Percentiles rank a stretch among this genome's conserved stretches.
phyloP scores from a whole-genome alignment of 2,888 invertebrate species.

The Drosophila birchii region DNA sequence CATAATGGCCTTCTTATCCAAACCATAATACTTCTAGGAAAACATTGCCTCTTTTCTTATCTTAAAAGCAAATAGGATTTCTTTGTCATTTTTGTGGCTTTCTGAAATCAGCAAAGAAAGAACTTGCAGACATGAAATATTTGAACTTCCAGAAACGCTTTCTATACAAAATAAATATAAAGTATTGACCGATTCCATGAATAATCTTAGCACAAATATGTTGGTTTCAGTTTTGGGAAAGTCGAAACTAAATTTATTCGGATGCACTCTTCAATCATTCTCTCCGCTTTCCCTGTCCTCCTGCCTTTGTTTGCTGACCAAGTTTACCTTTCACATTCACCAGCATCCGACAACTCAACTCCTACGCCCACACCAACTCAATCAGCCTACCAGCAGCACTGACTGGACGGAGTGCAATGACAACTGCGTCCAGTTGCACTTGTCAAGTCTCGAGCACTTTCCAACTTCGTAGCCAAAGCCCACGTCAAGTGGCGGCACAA shows the following conservation, averaged over 20 bases:
- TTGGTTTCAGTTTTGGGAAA: conserved; percentile 10
- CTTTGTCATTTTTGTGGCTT: neutral
- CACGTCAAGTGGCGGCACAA: conserved; percentile 49
- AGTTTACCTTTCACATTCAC: conserved; percentile 61
- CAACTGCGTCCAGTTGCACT: conserved; percentile 65
- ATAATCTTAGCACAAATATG: neutral
- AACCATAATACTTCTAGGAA: too few species aligned
- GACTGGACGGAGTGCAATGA: conserved; percentile 24
- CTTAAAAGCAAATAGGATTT: neutral
- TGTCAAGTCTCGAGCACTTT: conserved; percentile 63
- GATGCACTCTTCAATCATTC: conserved; percentile 10
- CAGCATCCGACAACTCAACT: conserved; percentile 23
- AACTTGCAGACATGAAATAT: neutral
- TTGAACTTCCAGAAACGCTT: neutral
- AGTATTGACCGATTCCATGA: neutral
- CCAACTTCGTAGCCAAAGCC: conserved; percentile 43
- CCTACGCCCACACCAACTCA: conserved; percentile 27
- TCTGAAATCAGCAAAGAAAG: neutral
- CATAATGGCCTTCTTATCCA: neutral
- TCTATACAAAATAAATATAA: neutral
- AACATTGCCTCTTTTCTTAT: neutral
- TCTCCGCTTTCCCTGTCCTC: conserved; percentile 14
- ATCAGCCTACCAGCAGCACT: conserved; percentile 18
- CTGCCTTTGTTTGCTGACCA: conserved; percentile 14
- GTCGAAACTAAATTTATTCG: neutral